Conservation (phyloP, 1,140 invertebrate species). For the Caenorhabditis elegans region DNA sequence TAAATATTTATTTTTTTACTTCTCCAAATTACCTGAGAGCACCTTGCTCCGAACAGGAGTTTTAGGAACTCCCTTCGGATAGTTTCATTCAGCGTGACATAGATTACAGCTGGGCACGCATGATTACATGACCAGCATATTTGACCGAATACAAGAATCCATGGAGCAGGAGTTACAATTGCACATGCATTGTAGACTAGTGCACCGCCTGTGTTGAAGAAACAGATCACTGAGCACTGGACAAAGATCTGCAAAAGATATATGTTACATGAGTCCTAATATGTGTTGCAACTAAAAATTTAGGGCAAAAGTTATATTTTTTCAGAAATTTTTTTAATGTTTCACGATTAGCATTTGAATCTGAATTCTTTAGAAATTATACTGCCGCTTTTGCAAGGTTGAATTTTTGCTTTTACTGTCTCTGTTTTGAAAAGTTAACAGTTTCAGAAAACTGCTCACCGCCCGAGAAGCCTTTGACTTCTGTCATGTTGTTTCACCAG, state of each 20-base stretch:
- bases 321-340: too few species aligned
- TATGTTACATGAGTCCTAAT: too few species aligned
- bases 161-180: slow-evolving; percentile 21
- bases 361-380: too few species aligned
- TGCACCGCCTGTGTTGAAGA: slow-evolving; percentile 28
- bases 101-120: slow-evolving; percentile 31
- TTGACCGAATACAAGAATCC: slow-evolving; percentile 25
- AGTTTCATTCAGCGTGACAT: slow-evolving; percentile 13
- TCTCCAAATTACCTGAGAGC: background rate
- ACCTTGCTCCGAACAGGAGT: background rate
- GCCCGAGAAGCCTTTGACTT: background rate
- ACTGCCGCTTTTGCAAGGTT: too few species aligned
- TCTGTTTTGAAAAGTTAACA: too few species aligned
- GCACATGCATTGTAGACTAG: slow-evolving; percentile 32
- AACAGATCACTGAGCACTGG: slow-evolving; percentile 33
- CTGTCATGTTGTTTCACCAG: background rate
- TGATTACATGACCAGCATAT: slow-evolving; percentile 35
- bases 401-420: too few species aligned
- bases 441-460: too few species aligned
- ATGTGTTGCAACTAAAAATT: too few species aligned
- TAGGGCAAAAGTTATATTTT: too few species aligned
- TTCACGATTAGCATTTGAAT: too few species aligned
- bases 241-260: slow-evolving; percentile 34
- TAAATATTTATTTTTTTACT: too few species aligned
- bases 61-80: background rate